Conservation (phyloP, 2,797 vertebrate genomes). For the Lates japonicus region DNA sequence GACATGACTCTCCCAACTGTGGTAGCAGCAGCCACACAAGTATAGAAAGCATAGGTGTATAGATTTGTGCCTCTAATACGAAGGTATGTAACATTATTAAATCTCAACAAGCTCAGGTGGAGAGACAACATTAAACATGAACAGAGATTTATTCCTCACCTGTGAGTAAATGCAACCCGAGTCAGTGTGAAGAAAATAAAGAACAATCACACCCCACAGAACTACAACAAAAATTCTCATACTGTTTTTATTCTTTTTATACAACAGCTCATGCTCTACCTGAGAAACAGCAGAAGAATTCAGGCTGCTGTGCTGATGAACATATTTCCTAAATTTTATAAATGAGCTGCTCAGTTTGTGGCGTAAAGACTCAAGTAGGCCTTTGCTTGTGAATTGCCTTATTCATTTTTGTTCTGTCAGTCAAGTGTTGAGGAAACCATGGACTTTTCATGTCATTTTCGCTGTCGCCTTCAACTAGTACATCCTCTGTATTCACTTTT, state of each 20-base stretch:
- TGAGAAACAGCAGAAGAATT: not conserved
- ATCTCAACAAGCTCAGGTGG: not conserved
- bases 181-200: not conserved
- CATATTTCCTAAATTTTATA: not conserved
- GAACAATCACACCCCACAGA: not conserved
- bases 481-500: slow-evolving; percentile 5
- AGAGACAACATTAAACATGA: no score
- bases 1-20: not conserved
- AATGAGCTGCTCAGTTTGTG: not conserved
- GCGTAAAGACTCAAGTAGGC: not conserved
- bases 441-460: slow-evolving; percentile 3
- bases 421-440: not conserved
- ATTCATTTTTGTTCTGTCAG: not conserved
- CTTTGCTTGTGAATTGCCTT: not conserved
- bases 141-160: not conserved
- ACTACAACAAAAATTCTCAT: not conserved
- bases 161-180: not conserved
- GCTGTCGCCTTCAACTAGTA: slow-evolving; percentile 12
- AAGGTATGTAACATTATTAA: no score
- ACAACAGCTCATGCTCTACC: not conserved
- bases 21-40: not conserved
- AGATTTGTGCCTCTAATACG: not conserved
- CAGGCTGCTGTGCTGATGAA: not conserved
- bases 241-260: not conserved
- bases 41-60: no score